phyloP scores from a whole-genome alignment of 1,140 invertebrate genomes.

The Bombyx mandarina region DNA sequence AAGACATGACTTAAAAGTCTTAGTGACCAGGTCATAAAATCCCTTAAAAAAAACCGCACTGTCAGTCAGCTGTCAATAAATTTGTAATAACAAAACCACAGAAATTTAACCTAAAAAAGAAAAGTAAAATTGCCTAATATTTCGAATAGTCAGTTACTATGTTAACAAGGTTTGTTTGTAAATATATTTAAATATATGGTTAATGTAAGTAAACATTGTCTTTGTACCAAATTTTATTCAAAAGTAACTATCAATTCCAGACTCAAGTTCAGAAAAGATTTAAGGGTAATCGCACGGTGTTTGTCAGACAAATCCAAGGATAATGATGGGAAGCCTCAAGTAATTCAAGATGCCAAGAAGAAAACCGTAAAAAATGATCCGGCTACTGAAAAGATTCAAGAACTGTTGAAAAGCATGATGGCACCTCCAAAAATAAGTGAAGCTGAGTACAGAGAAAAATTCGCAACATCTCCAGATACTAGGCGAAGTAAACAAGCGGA shows the following conservation, averaged over 20 bases:
- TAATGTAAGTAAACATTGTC: too few relatives aligned
- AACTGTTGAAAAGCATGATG: constrained; percentile 59
- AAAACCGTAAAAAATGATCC: constrained; percentile 27
- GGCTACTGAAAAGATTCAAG: constrained; percentile 58
- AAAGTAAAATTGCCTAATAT: not conserved
- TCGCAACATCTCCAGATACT: constrained; percentile 45
- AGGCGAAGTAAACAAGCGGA: constrained; percentile 34
- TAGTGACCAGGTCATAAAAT: too few relatives aligned
- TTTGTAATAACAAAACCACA: constrained; percentile 5
- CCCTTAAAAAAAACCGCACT: too few relatives aligned
- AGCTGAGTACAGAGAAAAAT: constrained; percentile 43
- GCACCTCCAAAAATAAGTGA: constrained; percentile 49
- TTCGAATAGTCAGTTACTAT: constrained; percentile 6
- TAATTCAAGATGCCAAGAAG: constrained; percentile 21
- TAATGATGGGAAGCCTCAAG: constrained; percentile 26
- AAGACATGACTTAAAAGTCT: too few relatives aligned
- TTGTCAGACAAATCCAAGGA: constrained; percentile 51
- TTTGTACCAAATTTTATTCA: not conserved
- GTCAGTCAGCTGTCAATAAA: not conserved
- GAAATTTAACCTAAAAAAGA: constrained; percentile 10
- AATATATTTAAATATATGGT: not conserved
- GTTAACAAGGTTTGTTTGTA: constrained; percentile 9
- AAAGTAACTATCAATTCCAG: constrained; percentile 23
- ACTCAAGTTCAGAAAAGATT: constrained; percentile 40
- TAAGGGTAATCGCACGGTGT: constrained; percentile 38